Conservation (phyloP, 2,888 invertebrate genomes). For the Meloe dianella region DNA sequence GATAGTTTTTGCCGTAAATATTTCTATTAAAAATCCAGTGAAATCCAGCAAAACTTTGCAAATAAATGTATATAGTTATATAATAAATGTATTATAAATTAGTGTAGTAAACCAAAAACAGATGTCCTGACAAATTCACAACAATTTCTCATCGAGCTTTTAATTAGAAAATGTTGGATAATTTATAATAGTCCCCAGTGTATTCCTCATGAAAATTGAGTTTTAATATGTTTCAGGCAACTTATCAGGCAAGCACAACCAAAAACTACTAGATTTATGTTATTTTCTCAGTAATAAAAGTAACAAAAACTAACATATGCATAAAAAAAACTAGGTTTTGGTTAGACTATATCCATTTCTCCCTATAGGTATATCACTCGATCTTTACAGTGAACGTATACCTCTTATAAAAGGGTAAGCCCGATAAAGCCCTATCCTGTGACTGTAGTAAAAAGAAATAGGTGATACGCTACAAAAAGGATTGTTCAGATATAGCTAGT, state of each 20-base stretch:
- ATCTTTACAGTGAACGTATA: background rate
- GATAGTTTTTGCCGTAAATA: background rate
- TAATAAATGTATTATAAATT: background rate
- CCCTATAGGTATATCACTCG: conserved; percentile 1
- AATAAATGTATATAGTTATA: background rate
- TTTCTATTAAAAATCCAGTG: background rate
- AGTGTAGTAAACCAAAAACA: background rate
- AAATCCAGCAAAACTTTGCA: background rate
- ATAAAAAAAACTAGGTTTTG: background rate
- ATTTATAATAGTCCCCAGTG: background rate
- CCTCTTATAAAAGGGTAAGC: background rate
- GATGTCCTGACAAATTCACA: conserved; percentile 7
- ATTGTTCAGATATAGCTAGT: conserved; percentile 1
- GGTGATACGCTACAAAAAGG: background rate
- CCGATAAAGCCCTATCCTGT: background rate
- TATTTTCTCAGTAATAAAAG: background rate
- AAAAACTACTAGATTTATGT: background rate
- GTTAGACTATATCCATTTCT: background rate
- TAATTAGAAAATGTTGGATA: conserved; percentile 8
- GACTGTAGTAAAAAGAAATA: background rate
- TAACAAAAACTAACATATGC: conserved; percentile 7
- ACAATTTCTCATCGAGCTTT: conserved; percentile 5
- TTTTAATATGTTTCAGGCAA: background rate
- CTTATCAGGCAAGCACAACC: background rate
- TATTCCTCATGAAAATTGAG: background rate